Base-by-base conservation (phyloP, 2,888 invertebrate genomes). In the Catocala fraxini region DNA sequence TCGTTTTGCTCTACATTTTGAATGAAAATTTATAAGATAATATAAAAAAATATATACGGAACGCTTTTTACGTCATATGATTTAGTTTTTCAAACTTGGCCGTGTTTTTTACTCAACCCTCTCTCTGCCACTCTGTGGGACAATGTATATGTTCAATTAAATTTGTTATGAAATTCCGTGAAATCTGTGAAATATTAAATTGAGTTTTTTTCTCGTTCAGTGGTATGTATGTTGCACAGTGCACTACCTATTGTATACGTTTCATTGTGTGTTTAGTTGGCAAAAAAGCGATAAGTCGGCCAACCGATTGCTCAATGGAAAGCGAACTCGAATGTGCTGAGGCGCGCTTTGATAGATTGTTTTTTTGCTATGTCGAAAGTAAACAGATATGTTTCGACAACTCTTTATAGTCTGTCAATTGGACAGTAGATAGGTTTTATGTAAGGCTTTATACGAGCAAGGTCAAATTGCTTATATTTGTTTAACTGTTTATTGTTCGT, bases 131-230 rank as follows among this genome's bases (percentile, higher is more conserved):
- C 82, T 78, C 82, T 85, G 86, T 84, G 83, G 82, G 81, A 88
- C 87, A 86, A 89, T 78, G 82, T 73, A 68, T 66, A 67, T 63
- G 53, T 51, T 56, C 53, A 84, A 90, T 91, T 90, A 90, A 89
- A 83, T 85, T 79, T 63, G 87, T 93, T 91, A 87, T 89, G 92
- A 91, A 92, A 92, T 91, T 90, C 85, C 64, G 75, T 65, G 92
- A 92, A 92, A 93, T 84, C 90, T 82, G 82, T 82, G 84, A 92
- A 92, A 89, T 92, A 91, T 92, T 84, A 87, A 88, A 91, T 90
- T 88, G 87, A 71, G 71, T 79, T 90, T 88, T 91, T 89, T 83
- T 86, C 87, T 57, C 45, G 54, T 48, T 73, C 69, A 0, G 35
- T 39, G 73, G 71, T 68, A 81, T 83, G 79, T 88, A 81, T 87